Base-by-base conservation (phyloP, 2,113 vertebrate genomes). In the Oncorhynchus gorbuscha region DNA sequence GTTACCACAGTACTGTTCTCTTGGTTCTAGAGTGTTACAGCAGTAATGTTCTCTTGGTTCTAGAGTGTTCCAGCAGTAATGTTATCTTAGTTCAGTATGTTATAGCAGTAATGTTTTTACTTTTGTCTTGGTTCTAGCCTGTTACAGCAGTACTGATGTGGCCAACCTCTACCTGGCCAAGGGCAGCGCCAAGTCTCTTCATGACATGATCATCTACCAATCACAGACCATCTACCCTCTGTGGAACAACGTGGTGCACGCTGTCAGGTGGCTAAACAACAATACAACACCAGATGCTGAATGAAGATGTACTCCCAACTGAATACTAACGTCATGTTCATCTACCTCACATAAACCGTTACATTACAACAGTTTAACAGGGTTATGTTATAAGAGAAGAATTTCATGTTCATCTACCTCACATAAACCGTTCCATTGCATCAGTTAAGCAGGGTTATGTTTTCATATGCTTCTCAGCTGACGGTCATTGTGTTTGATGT, bases 161-260 rank as follows among this genome's bases (percentile, higher is more conserved):
- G 89, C 92, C 0, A 92, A 88, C 62, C 88, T 90, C 0, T 94
- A 93, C 75, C 80, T 94, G 85, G 90, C 92, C 76, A 90, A 79
- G 78, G 77, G 84, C 64, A 93, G 93, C 32, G 72, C 72, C 45
- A 93, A 92, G 83, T 94, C 93, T 75, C 89, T 94, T 0, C 84
- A 92, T 48, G 83, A 89, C 81, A 91, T 91, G 87, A 89, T 92
- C 72, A 26, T 90, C 78, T 93, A 92, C 88, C 76, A 89, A 11
- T 94, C 92, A 4, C 89, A 93, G 74, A 93, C 91, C 82, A 83
- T 90, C 79, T 94, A 94, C 87, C 92, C 91, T 0, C 90, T 94
- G 81, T 94, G 93, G 93, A 90, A 84, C 81, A 87, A 92, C 89
- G 28, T 94, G 80, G 78, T 32, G 28, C 89, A 93, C 5, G 92